Evolutionary conservation across 2,113 vertebrate species (phyloP).

Genomic region (Anhinga rufa): DNA sequence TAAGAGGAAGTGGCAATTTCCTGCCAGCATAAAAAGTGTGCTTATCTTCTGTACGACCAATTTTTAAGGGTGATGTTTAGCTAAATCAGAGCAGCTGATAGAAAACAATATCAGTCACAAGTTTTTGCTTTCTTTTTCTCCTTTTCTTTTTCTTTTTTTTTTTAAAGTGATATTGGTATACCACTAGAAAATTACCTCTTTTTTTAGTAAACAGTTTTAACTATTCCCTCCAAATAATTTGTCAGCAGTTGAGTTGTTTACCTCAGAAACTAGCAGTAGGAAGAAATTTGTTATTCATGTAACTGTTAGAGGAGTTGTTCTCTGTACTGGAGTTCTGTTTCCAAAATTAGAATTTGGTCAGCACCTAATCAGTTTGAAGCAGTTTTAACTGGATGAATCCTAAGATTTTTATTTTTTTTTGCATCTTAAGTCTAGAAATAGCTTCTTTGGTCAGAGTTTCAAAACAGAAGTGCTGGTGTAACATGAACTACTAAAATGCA

Average conservation of each 20-base stretch:
- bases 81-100: background rate
- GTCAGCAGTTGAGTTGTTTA: background rate
- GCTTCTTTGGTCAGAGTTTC: background rate
- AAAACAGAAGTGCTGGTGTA: background rate
- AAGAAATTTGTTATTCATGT: background rate
- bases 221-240: background rate
- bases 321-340: background rate
- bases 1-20: background rate
- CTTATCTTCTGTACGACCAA: background rate
- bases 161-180: background rate
- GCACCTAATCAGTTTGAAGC: background rate
- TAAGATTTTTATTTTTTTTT: background rate
- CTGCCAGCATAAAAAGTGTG: background rate
- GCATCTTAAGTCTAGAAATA: background rate
- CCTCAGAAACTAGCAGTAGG: background rate
- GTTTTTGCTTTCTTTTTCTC: background rate
- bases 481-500: background rate
- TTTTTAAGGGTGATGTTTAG: background rate
- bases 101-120: background rate
- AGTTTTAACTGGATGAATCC: background rate
- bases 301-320: background rate
- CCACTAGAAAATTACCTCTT: background rate
- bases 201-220: background rate
- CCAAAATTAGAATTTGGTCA: background rate
- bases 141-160: background rate